Base-by-base conservation (phyloP, 2,113 vertebrate genomes). In the Cebus imitator region DNA sequence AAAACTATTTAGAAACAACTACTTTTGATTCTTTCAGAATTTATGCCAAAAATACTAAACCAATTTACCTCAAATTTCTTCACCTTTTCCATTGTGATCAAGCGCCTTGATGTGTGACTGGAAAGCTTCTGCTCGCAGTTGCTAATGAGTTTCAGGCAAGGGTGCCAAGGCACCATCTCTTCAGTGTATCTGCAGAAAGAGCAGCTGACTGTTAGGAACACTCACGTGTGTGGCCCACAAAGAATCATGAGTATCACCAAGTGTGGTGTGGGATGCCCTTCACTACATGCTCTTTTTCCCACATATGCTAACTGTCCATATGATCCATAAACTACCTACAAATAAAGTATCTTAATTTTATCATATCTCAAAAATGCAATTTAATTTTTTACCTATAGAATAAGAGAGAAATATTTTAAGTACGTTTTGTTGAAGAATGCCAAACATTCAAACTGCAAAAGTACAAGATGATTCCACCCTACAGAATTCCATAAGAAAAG, bases 21-120 rank as follows among this genome's bases (percentile, higher is more conserved):
- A 72, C 3, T 21, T 87, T 45, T 57, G 43, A 96, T 82, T 93
- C 70, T 78, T 79, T 14, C 45, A 92, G 5, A 91, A 94, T 87
- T 90, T 90, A 95, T 61, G 52, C 57, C 35, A 32, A 87, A 92
- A 91, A 37, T 11, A 76, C 2, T 3, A 70, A 61, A 95, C 91
- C 61, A 90, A 94, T 97, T 98, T 96, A 99, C 99, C 99, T 99
- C 99, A 95, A 99, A 99, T 85, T 99, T 99, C 96, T 99, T 99
- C 98, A 99, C 99, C 98, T 99, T 99, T 98, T 99, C 99, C 99
- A 99, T 99, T 79, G 99, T 99, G 98, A 99, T 99, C 94, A 99
- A 98, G 90, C 99, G 99, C 94, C 99, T 99, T 68, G 99, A 99
- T 6, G 99, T 99, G 98, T 99, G 99, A 98, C 99, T 99, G 97